Conservation (phyloP, 1,140 invertebrate species). For the Melitaea cinxia region DNA sequence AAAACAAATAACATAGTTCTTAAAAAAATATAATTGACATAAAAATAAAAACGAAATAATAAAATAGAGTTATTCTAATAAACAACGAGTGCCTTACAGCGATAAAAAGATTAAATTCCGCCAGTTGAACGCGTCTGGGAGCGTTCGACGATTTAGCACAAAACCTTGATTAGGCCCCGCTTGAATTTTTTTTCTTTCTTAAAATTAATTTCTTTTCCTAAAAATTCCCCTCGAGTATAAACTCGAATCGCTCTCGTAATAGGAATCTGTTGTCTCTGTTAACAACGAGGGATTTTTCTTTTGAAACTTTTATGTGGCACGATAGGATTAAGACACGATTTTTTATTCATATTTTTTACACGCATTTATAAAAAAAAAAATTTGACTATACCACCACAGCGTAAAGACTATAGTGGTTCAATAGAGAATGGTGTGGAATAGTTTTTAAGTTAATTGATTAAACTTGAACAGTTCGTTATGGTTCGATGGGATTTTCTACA, state of each 20-base stretch:
- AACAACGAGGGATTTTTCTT: slow-evolving; percentile 16
- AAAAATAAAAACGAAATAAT: background rate
- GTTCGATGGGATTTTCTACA: no score
- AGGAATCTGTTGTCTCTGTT: slow-evolving; percentile 35
- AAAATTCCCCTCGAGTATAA: slow-evolving; percentile 26
- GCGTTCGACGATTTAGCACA: slow-evolving; percentile 24
- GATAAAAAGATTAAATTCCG: slow-evolving; percentile 29
- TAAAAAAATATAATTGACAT: background rate
- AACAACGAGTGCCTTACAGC: background rate
- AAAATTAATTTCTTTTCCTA: slow-evolving; percentile 24
- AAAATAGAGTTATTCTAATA: background rate
- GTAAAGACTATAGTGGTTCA: no score
- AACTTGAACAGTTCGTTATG: no score
- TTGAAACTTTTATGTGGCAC: slow-evolving; percentile 5
- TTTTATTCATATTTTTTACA: background rate
- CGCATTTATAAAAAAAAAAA: no score
- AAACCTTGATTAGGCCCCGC: slow-evolving; percentile 30
- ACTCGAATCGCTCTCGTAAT: slow-evolving; percentile 32
- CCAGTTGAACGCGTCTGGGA: slow-evolving; percentile 17
- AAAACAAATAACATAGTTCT: no score
- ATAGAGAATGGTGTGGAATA: no score
- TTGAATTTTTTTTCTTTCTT: slow-evolving; percentile 20
- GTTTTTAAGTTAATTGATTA: no score
- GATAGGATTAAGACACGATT: slow-evolving; percentile 8
- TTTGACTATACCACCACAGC: no score